A percentile compares a stretch with the other conserved stretches of the same genome.
Conservation (phyloP, 2,113 vertebrate genomes). For the Addax nasomaculatus region DNA sequence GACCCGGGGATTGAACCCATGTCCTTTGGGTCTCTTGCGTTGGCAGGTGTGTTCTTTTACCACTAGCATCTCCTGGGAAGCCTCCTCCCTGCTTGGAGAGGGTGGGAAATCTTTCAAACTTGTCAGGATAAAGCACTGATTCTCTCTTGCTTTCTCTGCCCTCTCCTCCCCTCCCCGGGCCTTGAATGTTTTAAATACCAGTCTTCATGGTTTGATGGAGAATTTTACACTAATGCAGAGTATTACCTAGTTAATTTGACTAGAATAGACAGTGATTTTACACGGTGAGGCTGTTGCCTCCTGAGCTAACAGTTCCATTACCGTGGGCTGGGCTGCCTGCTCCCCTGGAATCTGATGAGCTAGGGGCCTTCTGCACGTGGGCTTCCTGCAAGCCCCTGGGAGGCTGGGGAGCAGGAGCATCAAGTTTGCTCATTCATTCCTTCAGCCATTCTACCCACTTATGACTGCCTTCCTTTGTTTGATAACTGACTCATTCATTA, state of each 20-base stretch:
- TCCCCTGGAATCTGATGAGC: conserved; percentile 9
- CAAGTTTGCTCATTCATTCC: neutral
- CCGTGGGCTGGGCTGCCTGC: neutral
- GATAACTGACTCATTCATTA: neutral
- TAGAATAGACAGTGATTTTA: conserved; percentile 80
- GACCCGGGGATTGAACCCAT: neutral
- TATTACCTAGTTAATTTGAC: conserved; percentile 84
- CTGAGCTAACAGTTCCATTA: conserved; percentile 74
- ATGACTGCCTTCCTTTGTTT: neutral
- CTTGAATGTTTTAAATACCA: conserved; percentile 76
- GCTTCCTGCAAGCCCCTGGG: neutral
- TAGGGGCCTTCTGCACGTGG: neutral
- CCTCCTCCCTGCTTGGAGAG: neutral
- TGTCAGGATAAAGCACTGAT: neutral
- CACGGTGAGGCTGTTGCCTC: conserved; percentile 75
- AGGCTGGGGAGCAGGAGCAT: neutral
- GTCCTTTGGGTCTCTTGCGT: neutral
- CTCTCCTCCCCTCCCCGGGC: neutral
- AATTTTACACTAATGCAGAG: conserved; percentile 84
- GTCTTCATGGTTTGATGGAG: conserved; percentile 82
- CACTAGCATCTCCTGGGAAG: neutral
- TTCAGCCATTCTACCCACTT: neutral
- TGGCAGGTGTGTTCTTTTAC: neutral
- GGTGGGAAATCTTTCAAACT: neutral
- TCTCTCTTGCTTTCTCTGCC: neutral